These are phyloP conservation scores for Gambusia affinis DNA, from an alignment of 2,113 vertebrate species.

Conservation along the genomic window DNA sequence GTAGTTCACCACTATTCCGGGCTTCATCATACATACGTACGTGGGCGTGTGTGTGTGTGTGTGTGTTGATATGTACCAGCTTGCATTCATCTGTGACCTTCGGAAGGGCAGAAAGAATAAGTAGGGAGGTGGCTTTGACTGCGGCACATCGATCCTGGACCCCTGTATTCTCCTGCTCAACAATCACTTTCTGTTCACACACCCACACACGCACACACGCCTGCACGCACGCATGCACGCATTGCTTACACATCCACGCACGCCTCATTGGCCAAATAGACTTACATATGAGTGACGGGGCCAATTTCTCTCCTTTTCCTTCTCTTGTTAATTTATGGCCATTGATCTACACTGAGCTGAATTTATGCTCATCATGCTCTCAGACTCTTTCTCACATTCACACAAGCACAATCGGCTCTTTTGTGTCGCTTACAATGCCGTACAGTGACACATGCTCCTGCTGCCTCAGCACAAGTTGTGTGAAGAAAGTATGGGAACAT, in stretches of 20 bases:
- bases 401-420: constrained; percentile 33
- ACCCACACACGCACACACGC: constrained; percentile 30
- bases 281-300: constrained; percentile 76
- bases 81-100: constrained; percentile 64
- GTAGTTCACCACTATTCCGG: constrained; percentile 21
- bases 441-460: constrained; percentile 63
- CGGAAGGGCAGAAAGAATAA: constrained; percentile 71
- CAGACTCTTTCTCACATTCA: constrained; percentile 29
- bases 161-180: constrained; percentile 62
- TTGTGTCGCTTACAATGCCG: constrained; percentile 59
- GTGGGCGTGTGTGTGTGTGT: background rate
- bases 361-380: constrained; percentile 75
- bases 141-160: constrained; percentile 73
- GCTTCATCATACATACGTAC: background rate
- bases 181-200: constrained; percentile 52
- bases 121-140: constrained; percentile 71
- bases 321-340: constrained; percentile 73
- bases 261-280: constrained; percentile 78
- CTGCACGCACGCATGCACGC: background rate
- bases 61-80: background rate
- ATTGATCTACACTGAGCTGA: constrained; percentile 72
- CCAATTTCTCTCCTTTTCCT: constrained; percentile 73
- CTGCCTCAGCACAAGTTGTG: constrained; percentile 68
- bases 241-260: constrained; percentile 37
- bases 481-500: constrained; percentile 57